These are phyloP conservation scores for Eurosta solidaginis DNA, from an alignment of 1,140 invertebrate genomes.

Conservation along the genomic window DNA sequence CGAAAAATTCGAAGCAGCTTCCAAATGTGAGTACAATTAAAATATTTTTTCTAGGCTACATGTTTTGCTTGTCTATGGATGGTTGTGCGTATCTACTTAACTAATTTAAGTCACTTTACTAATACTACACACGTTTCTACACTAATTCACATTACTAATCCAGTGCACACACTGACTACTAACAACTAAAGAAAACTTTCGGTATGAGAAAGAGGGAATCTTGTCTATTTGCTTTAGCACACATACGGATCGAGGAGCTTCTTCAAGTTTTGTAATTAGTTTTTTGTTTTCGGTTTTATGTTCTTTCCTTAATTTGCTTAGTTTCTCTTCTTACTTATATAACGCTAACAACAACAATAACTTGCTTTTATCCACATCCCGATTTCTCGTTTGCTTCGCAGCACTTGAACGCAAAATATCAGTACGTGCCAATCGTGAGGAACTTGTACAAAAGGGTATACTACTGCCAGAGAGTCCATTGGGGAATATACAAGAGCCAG, in stretches of 20 bases:
- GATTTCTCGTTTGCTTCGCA: slow-evolving; percentile 60
- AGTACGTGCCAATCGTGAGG: slow-evolving; percentile 93
- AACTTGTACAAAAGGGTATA: slow-evolving; percentile 95
- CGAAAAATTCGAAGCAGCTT: slow-evolving; percentile 94
- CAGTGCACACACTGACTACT: not conserved
- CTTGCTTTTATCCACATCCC: slow-evolving; percentile 4
- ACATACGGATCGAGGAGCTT: too few species aligned
- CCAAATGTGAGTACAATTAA: slow-evolving; percentile 81
- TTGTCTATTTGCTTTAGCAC: not conserved
- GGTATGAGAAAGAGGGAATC: too few species aligned
- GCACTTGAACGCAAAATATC: slow-evolving; percentile 97
- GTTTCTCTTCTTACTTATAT: not conserved
- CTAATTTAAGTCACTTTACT: slow-evolving; percentile 22
- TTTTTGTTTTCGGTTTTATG: not conserved
- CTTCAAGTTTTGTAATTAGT: not conserved
- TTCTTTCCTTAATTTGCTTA: not conserved
- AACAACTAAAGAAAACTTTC: too few species aligned
- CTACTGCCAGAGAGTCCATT: slow-evolving; percentile 86
- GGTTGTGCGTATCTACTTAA: not conserved
- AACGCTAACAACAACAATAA: slow-evolving; percentile 24
- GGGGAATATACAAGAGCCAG: slow-evolving; percentile 78
- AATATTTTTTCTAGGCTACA: not conserved
- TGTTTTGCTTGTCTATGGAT: too few species aligned
- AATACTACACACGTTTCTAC: not conserved
- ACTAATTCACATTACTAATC: not conserved